Evolutionary conservation across 2,113 vertebrate genomes (phyloP).

Genomic region (Barbus barbus): DNA sequence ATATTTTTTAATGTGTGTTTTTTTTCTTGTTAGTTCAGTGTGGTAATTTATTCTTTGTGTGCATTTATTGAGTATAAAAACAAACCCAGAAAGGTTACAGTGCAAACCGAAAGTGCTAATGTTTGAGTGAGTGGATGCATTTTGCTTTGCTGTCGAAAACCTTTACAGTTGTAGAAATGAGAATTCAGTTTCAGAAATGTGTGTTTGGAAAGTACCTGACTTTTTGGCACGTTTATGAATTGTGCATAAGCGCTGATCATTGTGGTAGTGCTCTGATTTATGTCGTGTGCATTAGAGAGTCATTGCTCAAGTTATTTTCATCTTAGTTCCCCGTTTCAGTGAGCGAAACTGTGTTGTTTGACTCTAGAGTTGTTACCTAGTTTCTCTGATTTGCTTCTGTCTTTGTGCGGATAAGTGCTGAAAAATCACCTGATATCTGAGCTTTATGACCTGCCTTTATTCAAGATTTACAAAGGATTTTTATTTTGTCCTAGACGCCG

Average conservation of each 20-base stretch:
- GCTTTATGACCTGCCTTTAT: conserved; percentile 24
- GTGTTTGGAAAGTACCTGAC: conserved; percentile 22
- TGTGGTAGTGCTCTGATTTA: neutral
- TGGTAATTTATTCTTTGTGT: neutral
- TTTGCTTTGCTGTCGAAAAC: neutral
- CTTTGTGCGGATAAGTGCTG: conserved; percentile 66
- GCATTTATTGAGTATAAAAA: neutral
- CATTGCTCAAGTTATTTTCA: neutral
- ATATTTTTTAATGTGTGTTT: neutral
- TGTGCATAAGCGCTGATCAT: neutral
- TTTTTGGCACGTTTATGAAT: neutral
- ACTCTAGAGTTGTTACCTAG: neutral
- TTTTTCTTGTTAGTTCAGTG: neutral
- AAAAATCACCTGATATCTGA: conserved; percentile 56
- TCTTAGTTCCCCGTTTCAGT: neutral
- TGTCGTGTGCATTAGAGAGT: neutral
- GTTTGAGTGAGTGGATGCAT: neutral
- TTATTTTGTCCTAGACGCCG: neutral
- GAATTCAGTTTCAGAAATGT: neutral
- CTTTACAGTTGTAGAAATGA: neutral
- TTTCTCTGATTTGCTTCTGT: conserved; percentile 49
- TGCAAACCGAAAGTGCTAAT: neutral
- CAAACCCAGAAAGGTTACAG: neutral
- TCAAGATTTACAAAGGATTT: neutral
- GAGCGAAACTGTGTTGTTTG: neutral